Base-by-base conservation (phyloP, 2,797 vertebrate genomes). In the Champsocephalus gunnari region DNA sequence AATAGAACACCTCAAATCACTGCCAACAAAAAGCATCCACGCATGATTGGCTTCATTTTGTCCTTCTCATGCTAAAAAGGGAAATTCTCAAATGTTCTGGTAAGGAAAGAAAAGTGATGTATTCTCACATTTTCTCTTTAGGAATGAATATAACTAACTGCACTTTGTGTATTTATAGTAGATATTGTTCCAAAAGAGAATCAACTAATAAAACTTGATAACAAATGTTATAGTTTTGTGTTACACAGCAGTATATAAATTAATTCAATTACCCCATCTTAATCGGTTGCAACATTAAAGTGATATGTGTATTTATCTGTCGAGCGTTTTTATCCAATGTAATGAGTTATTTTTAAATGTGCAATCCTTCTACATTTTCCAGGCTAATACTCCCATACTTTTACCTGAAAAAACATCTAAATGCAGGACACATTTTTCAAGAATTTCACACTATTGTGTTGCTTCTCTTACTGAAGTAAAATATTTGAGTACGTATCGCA, bases 31-130 rank as follows among this genome's bases (percentile, higher is more conserved):
- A 44, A 60, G 17, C 69, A 38, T 24, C 67, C 28, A 59, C 58
- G 8, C 34, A 41, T 34, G 51, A 43, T 41, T 14, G 45, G 32
- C 66, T 54, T 14, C 34, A 28, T 64, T 47, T 79, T 56, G 3
- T 12, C 49, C 21, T 51, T 9, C 14, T 9, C 12, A 14, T 2
- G 41, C 70, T 64, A 9, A 44, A 66, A 62, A 45, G 51, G 50
- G 71, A 67, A 56, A 49, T 32, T 34, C 12, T 61, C 7, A 73
- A 73, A 66, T 63, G 66, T 67, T 80, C 50, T 48, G 21, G 19
- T 45, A 45, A 38, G 28, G 57, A 21, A 1, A 66, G 49, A 70
- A 62, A 0, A 63, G 32, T 19, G 16, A 19, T 11, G 19, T 45
- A 47, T 49, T 7, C 13, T 9, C 17, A 16, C 28, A 61, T 16